Base-by-base conservation (phyloP, 2,113 vertebrate genomes). In the Phaethornis superciliosus region DNA sequence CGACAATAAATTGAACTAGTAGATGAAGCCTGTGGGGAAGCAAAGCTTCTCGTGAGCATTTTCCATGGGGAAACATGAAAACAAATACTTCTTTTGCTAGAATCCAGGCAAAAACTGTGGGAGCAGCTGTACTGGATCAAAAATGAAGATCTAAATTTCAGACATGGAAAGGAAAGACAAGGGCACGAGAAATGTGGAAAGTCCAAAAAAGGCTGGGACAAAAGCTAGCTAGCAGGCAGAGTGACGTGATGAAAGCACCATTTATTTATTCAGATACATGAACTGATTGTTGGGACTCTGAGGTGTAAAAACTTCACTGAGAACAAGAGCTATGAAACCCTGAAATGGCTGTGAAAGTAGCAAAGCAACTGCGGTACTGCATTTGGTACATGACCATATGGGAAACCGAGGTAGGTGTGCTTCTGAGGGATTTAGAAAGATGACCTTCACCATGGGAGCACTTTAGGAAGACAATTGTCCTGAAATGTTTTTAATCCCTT, bases 301-400 rank as follows among this genome's bases (percentile, higher is more conserved):
- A 86, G 24, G 20, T 15, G 10, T 30, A 33, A 12, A 23, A 33
- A 55, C 22, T 75, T 75, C 68, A 44, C 21, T 49, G 23, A 6
- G 51, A 12, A 26, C 1, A 1, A 63, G 63, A 67, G 42, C 13
- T 35, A 20, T 7, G 21, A 47, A 51, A 62, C 6, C 9, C 46
- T 46, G 46, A 60, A 76, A 85, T 15, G 7, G 23, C 40, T 60
- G 27, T 28, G 64, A 65, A 46, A 71, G 32, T 17, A 20, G 10
- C 8, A 15, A 49, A 49, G 46, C 13, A 24, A 14, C 19, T n/a
- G 4, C 0, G 0, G 32, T 74, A n/a, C 42, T 16, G 4, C 47
- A 9, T 21, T 40, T 1, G 0, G 26, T 62, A 35, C 15, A 19
- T 1, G 23, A 46, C 14, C 4, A 2, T 2, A 12, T 7, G 14